A percentile compares a stretch with the other conserved stretches of the same genome.
Conservation (phyloP, 2,888 invertebrate genomes). For the Chrysolina haemoptera region DNA sequence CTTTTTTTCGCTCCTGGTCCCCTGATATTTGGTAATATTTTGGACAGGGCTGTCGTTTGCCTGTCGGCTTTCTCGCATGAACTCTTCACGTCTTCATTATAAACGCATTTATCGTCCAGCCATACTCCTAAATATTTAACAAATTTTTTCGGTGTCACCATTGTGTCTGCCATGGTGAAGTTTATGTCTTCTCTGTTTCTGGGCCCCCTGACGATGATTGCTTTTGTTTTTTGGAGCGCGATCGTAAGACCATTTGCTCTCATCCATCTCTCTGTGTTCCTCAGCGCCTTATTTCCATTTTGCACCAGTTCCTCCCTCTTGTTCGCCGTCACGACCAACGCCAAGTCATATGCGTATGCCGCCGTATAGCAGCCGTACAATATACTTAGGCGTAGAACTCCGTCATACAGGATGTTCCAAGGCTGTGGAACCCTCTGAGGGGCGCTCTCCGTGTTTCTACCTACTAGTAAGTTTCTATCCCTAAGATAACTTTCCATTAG, state of each 20-base stretch:
- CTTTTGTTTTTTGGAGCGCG: neutral
- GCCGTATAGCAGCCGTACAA: neutral
- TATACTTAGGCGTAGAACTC: neutral
- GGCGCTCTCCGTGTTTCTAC: neutral
- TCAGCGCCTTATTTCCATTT: neutral
- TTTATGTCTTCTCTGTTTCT: no score
- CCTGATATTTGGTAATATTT: conserved; percentile 1
- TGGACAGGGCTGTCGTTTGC: neutral
- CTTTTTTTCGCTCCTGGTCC: no score
- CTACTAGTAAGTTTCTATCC: no score
- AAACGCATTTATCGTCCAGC: no score
- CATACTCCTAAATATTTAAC: conserved; percentile 5
- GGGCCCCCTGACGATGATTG: no score
- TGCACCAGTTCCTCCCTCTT: neutral
- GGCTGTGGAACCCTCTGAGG: neutral
- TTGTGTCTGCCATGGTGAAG: no score
- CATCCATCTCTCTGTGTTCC: neutral
- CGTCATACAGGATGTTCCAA: neutral
- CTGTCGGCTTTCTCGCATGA: no score
- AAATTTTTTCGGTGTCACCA: no score
- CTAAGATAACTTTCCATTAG: neutral
- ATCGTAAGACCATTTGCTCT: no score
- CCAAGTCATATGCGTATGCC: neutral
- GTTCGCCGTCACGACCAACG: neutral
- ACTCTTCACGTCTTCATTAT: neutral